Evolutionary conservation across 2,888 invertebrate species (phyloP).

Genomic region (Polylopha cassiicola): DNA sequence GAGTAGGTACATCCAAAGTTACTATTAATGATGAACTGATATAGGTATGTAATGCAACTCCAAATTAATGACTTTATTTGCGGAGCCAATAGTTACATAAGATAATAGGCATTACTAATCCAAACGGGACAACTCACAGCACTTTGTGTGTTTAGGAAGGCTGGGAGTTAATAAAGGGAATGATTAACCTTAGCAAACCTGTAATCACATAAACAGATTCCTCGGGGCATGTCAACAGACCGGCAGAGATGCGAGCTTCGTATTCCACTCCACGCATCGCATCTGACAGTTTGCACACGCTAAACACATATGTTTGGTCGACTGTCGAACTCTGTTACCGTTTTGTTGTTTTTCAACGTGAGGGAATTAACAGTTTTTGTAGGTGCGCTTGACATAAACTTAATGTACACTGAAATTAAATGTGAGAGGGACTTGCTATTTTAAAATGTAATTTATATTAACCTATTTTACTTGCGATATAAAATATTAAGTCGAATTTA

Average conservation of each 20-base stretch:
- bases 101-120: conserved; percentile 1
- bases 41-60: no score
- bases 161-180: conserved; percentile 52
- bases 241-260: conserved; percentile 37
- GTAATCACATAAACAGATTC: conserved; percentile 60
- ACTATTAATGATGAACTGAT: no score
- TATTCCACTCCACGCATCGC: conserved; percentile 55
- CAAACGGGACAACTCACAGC: not conserved
- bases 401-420: not conserved
- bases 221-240: conserved; percentile 45
- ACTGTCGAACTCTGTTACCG: conserved; percentile 12
- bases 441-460: no score
- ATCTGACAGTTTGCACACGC: conserved; percentile 52
- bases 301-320: conserved; percentile 35
- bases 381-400: not conserved
- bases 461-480: no score
- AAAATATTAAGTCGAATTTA: no score
- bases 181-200: conserved; percentile 57
- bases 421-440: no score
- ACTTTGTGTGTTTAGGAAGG: not conserved
- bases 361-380: not conserved
- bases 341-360: conserved; percentile 16
- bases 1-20: no score
- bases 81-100: no score
- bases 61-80: no score